Evolutionary conservation across 2,797 vertebrate species (phyloP).

Genomic region (Chelon auratus): DNA sequence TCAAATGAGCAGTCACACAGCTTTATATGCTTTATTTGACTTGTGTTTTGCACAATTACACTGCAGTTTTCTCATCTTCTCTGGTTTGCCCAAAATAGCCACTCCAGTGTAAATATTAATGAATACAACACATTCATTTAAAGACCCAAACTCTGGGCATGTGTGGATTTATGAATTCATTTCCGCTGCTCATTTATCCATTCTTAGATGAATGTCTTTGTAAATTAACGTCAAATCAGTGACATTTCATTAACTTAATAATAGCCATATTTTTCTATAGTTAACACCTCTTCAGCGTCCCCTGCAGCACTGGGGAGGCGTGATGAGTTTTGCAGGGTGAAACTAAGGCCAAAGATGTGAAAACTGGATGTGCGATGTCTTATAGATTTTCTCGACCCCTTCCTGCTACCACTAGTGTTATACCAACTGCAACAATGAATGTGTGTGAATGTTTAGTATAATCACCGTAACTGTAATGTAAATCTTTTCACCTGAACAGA

Average conservation of each 20-base stretch:
- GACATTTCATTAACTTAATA: conserved; percentile 33
- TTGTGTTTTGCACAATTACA: not conserved
- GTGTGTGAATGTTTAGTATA: too few species aligned
- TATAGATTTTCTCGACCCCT: not conserved
- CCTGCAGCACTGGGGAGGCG: not conserved
- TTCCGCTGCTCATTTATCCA: conserved; percentile 16
- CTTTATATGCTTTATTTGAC: not conserved
- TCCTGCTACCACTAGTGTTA: not conserved
- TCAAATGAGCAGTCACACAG: not conserved
- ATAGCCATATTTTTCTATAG: not conserved
- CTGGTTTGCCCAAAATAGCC: not conserved
- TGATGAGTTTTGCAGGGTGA: conserved; percentile 25
- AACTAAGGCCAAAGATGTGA: not conserved
- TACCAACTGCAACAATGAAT: too few species aligned
- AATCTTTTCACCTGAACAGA: not conserved
- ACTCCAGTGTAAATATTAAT: not conserved
- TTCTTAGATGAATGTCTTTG: conserved; percentile 16
- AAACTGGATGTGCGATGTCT: conserved; percentile 9
- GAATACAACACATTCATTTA: conserved; percentile 1
- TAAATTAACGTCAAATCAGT: conserved; percentile 25
- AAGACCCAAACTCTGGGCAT: not conserved
- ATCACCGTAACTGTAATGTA: not conserved
- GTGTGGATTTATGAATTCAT: conserved; percentile 14
- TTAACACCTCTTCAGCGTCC: conserved; percentile 4
- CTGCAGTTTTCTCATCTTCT: not conserved